Evolutionary conservation across 2,113 vertebrate genomes (phyloP), one percentile per base, ranked within the genome.

Genomic region (Heptranchias perlo): DNA sequence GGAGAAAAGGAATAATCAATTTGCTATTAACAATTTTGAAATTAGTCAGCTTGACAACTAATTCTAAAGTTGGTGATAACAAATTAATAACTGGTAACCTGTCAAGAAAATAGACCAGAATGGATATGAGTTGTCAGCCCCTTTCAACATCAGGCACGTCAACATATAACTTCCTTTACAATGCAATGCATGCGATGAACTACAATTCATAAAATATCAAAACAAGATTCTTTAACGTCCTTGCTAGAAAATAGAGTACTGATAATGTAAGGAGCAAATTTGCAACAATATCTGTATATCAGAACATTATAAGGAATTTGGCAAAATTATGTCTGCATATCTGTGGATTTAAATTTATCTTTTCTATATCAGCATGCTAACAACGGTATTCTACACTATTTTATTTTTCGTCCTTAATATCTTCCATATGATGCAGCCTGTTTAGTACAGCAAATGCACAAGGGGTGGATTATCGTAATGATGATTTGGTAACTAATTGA

Each of bases 401-500:
- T 95, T 67, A 49, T 49, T 69, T 25, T 52, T 73, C 5, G 47
- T 52, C 13, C 25, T 28, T 95, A 67, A 95, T 16, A 73, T 73
- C 65, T 49, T 67, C n/a, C 25, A 73, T 73, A 95, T 6, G 23
- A 95, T 95, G 23, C 44, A 69, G 64, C 44, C 65, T 95, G 64
- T 52, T 95, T 95, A 52, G 44, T 18, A 69, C 64, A 69, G 94
- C 65, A 95, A 95, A 69, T 95, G 28, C 94, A 95, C 94, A 95
- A 95, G 94, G 94, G 94, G 64, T 95, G 65, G 44, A 95, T 95
- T 95, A 95, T 95, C 44, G 65, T 95, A 95, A 95, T 95, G 94
- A 95, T 73, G 94, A 73, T 95, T 95, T 95, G 94, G 44, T 69
- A 69, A 95, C 94, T 95, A 95, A 95, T 95, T 95, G 94, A 95